phyloP scores from a whole-genome alignment of 37 sponge, comb jelly and placozoan genomes.

The Ephydatia muelleri region DNA sequence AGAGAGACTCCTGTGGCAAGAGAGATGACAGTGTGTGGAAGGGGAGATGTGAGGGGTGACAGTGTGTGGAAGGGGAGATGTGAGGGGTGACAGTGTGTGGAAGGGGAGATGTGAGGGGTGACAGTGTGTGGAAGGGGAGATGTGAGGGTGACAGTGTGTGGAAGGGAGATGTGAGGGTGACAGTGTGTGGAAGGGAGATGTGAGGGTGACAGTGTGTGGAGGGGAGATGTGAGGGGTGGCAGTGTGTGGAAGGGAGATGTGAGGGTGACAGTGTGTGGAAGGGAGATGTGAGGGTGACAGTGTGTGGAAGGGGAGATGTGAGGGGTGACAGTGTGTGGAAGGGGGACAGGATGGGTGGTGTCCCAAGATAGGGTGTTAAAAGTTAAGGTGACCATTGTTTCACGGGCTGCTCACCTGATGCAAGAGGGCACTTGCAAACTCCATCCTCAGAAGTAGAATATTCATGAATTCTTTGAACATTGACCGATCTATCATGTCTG shows the following conservation, averaged over 20 bases:
- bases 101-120: no score
- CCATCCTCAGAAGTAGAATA: conserved; percentile 63
- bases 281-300: no score
- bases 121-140: no score
- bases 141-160: no score
- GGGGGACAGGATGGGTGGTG: not conserved
- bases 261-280: no score
- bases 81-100: not conserved
- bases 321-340: not conserved
- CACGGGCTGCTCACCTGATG: conserved; percentile 58
- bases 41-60: not conserved
- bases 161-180: no score
- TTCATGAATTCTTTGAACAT: conserved; percentile 73
- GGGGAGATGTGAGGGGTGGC: no score
- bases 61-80: not conserved
- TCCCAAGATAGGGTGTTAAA: not conserved
- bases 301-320: not conserved
- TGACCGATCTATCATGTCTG: conserved; percentile 65
- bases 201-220: no score
- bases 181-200: no score
- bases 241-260: no score
- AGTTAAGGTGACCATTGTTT: not conserved
- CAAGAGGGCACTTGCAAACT: conserved; percentile 73
- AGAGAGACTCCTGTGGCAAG: conserved; percentile 77
- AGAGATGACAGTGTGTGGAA: not conserved